Base-by-base conservation (phyloP, 2,888 invertebrate genomes). In the Agonopterix arenella region DNA sequence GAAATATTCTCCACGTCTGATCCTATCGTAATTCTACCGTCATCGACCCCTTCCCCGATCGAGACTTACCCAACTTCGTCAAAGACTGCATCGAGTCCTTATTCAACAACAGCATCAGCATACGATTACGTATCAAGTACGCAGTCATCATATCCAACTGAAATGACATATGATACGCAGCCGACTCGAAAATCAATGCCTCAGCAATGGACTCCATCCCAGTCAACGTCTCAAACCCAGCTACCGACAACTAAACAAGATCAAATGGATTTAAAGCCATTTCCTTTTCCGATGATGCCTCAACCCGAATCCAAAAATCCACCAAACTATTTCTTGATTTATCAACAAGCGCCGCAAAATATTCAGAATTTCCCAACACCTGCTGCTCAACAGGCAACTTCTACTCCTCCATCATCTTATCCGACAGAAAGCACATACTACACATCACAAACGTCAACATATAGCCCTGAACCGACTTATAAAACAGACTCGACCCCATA, bases 1-100 rank as follows among this genome's bases (percentile, higher is more conserved):
- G 85, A 86, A 56, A 64, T 88, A 58, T 88, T 89, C 62, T 68
- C 85, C 10, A 80, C 80, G 8, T 64, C 67, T 38, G 76, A 76
- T 51, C 79, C 82, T 8, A 76, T 83, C n/a, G 48, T 69, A n/a
- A 64, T 70, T 36, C 49, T 61, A n/a, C 52, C 57, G 11, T 40
- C 11, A 45, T 11, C 48, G 45, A 36, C 37, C 13, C 11, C 41
- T 46, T 44, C 44, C 46, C 52, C 10, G 50, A 37, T 40, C 11
- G 10, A 4, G 38, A 36, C 13, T 13, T 46, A 13, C 13, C 46
- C 5, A 47, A 40, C n/a, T 41, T 11, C 11, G 42, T 1, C 46
- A 36, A 46, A 40, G n/a, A 1, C 54, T 10, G 44, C 51, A 10
- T 28, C 58, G 1, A 56, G 57, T 13, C 49, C 51, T 11, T 44